phyloP scores from a whole-genome alignment of 2,888 invertebrate species.

The Xylophagus ater region DNA sequence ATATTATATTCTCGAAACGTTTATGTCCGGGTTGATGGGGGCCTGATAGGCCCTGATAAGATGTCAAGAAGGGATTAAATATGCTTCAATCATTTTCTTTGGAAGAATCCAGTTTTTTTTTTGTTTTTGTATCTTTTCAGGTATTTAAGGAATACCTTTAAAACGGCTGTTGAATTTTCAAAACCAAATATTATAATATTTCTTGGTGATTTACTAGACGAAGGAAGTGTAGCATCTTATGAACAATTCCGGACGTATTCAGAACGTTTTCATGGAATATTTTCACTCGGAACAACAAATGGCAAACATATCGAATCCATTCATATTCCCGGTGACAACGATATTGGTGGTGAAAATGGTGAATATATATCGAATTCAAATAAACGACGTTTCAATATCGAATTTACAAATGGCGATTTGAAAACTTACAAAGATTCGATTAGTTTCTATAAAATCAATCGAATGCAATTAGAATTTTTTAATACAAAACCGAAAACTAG shows the following conservation, averaged over 20 bases:
- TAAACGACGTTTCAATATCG: conserved; percentile 57
- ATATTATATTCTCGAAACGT: no score
- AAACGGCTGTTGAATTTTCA: conserved; percentile 54
- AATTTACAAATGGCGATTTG: conserved; percentile 59
- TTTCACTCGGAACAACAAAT: not conserved
- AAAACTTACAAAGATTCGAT: conserved; percentile 47
- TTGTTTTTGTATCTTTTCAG: conserved; percentile 41
- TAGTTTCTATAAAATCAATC: conserved; percentile 64
- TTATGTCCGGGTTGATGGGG: no score
- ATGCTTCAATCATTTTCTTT: not conserved
- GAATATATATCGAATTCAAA: conserved; percentile 54
- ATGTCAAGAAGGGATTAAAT: no score
- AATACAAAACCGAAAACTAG: conserved; percentile 38
- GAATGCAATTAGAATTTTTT: conserved; percentile 53
- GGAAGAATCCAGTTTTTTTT: not conserved
- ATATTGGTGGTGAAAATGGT: conserved; percentile 88
- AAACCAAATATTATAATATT: conserved; percentile 79
- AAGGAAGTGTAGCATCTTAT: conserved; percentile 68
- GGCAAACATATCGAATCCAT: conserved; percentile 33
- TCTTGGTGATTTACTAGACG: conserved; percentile 90
- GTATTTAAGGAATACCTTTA: conserved; percentile 69
- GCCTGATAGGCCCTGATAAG: no score
- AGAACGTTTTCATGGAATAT: conserved; percentile 57
- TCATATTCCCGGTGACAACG: conserved; percentile 92
- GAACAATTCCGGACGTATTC: conserved; percentile 65